A percentile compares a stretch with the other conserved stretches of the same genome.
Evolutionary conservation across 2,888 invertebrate species (phyloP).

Genomic region (Mantis religiosa): DNA sequence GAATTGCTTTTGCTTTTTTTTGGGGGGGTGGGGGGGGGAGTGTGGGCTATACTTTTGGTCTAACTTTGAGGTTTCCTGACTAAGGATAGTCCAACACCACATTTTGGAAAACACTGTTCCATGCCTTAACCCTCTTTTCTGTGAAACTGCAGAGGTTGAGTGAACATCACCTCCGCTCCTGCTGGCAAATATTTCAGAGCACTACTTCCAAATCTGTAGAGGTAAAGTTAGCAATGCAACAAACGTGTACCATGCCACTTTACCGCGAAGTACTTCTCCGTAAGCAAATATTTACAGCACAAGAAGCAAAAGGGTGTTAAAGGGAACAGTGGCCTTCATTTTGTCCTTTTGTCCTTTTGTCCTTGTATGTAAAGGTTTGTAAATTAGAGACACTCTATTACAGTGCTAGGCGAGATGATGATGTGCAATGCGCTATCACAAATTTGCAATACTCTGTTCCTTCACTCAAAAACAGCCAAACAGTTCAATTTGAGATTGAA

Average conservation of each 20-base stretch:
- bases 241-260: neutral
- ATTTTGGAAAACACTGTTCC: no score
- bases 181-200: neutral
- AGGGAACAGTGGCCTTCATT: neutral
- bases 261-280: neutral
- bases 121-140: no score
- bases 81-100: no score
- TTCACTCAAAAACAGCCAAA: no score
- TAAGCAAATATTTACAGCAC: neutral
- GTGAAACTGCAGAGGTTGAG: neutral
- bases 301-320: neutral
- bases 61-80: no score
- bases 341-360: neutral
- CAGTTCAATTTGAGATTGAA: no score
- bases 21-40: no score
- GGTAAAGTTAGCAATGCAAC: neutral
- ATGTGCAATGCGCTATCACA: no score
- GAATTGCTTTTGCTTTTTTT: no score
- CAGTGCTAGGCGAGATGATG: no score
- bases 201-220: neutral
- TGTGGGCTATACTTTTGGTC: no score
- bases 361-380: neutral
- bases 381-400: neutral
- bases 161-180: neutral
- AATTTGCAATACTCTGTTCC: no score